Conservation (phyloP, 2,113 vertebrate species). For the Gymnarchus niloticus region DNA sequence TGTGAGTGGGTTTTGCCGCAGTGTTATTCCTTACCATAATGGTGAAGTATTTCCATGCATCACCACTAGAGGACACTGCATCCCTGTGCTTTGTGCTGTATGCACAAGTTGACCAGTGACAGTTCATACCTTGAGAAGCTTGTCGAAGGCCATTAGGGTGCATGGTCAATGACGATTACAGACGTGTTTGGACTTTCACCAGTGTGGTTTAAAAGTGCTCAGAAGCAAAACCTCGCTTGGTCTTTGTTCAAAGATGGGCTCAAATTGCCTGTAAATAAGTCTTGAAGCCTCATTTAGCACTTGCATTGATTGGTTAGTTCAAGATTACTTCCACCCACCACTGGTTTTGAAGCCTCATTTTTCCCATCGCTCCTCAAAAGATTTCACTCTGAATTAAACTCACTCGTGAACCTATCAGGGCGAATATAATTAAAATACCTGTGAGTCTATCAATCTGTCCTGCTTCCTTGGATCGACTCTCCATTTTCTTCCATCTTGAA, state of each 20-base stretch:
- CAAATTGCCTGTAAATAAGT: no score
- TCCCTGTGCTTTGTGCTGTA: background rate
- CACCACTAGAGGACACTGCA: constrained; percentile 1
- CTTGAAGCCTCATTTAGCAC: no score
- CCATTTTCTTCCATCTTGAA: no score
- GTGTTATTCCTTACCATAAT: background rate
- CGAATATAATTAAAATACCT: background rate
- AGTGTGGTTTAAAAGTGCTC: no score
- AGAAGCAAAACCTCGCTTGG: no score
- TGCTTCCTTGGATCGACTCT: background rate
- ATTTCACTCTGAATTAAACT: background rate
- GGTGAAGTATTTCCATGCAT: background rate
- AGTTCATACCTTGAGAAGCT: background rate
- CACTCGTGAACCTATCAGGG: background rate
- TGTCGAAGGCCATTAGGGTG: background rate
- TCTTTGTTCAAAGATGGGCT: no score
- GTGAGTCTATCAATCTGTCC: background rate
- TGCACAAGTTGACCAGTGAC: background rate
- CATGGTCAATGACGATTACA: no score
- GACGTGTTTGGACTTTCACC: no score
- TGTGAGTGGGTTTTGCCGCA: background rate
- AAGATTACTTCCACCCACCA: no score
- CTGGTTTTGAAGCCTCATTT: no score
- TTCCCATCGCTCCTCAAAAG: no score
- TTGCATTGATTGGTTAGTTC: no score